Conservation (phyloP, 2,113 vertebrate species). For the Ameiurus melas region DNA sequence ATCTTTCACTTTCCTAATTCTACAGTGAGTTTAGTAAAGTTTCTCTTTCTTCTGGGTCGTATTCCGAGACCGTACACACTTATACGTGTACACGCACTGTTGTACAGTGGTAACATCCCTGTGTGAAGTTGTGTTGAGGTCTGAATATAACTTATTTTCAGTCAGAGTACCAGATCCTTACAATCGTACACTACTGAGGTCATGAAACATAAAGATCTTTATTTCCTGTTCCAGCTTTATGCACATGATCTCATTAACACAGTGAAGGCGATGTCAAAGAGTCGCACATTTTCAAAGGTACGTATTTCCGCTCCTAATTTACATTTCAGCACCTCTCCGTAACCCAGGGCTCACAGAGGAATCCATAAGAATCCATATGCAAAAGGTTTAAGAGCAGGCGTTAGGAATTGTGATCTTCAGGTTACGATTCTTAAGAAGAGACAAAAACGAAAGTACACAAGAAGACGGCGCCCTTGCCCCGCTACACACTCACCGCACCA, state of each 20-base stretch:
- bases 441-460: too few species aligned
- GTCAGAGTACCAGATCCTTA: neutral
- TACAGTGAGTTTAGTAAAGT: slow-evolving; percentile 11
- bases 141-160: too few species aligned
- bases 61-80: neutral
- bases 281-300: slow-evolving; percentile 34
- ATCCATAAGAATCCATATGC: neutral
- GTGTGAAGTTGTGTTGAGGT: neutral
- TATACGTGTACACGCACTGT: neutral
- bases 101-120: neutral
- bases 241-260: slow-evolving; percentile 32
- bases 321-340: neutral
- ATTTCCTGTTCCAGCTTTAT: slow-evolving; percentile 35
- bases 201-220: neutral
- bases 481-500: too few species aligned
- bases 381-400: neutral
- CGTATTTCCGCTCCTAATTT: neutral
- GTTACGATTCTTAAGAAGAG: too few species aligned
- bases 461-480: too few species aligned
- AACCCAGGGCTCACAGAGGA: neutral
- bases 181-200: neutral
- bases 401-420: too few species aligned
- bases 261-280: slow-evolving; percentile 15
- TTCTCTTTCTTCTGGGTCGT: neutral
- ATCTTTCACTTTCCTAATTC: slow-evolving; percentile 41